phyloP scores from a whole-genome alignment of 2,797 vertebrate species.

The Clarias pachynema region DNA sequence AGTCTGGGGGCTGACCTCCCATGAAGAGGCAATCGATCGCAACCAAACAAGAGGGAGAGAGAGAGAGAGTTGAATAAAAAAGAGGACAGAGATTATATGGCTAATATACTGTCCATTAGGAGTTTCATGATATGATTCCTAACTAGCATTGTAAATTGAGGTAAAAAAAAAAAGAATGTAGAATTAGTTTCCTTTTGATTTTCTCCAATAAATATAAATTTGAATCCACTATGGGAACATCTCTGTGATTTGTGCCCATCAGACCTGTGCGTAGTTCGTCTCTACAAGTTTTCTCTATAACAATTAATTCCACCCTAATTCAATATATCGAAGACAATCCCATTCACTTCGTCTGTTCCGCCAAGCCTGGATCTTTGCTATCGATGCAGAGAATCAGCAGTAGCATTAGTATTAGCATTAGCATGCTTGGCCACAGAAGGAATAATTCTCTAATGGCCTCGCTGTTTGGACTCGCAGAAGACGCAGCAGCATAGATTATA shows the following conservation, averaged over 20 bases:
- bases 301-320: background rate
- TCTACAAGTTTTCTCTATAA: background rate
- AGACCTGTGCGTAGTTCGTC: background rate
- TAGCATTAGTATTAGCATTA: slow-evolving; percentile 50
- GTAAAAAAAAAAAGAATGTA: background rate
- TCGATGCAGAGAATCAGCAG: slow-evolving; percentile 28
- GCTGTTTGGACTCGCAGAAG: slow-evolving; percentile 80
- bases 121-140: background rate
- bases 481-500: slow-evolving; percentile 79
- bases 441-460: slow-evolving; percentile 81
- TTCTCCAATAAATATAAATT: background rate
- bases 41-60: slow-evolving; percentile 41
- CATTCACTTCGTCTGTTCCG: background rate
- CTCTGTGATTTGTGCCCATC: background rate
- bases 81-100: slow-evolving; percentile 47
- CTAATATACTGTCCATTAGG: slow-evolving; percentile 48
- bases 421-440: slow-evolving; percentile 55
- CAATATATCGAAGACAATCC: slow-evolving; percentile 1
- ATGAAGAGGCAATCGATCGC: slow-evolving; percentile 53
- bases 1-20: slow-evolving; percentile 57
- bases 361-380: slow-evolving; percentile 19
- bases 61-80: slow-evolving; percentile 41
- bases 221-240: background rate
- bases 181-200: background rate
- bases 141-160: too few species aligned